Conservation (phyloP, 2,113 vertebrate genomes). For the Phyllostomus hastatus region DNA sequence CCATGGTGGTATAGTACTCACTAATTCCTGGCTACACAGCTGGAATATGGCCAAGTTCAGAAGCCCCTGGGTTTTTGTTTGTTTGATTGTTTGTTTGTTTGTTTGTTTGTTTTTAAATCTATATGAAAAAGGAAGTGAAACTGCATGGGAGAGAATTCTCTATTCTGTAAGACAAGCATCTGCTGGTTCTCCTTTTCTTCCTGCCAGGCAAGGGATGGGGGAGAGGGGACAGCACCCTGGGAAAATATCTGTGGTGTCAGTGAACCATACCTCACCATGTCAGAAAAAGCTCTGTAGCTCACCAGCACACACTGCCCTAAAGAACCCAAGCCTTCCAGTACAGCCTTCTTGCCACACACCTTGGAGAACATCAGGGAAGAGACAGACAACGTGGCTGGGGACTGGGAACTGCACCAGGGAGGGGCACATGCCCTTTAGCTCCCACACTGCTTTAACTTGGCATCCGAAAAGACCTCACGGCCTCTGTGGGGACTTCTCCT, state of each 20-base stretch:
- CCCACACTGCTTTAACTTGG: background rate
- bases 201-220: no score
- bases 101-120: background rate
- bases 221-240: background rate
- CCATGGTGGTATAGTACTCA: accelerated
- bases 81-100: background rate
- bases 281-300: background rate
- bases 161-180: background rate
- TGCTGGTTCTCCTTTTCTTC: background rate
- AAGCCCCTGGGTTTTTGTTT: background rate
- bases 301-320: background rate
- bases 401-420: background rate
- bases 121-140: slow-evolving; percentile 47
- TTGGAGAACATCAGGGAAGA: background rate
- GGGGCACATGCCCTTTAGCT: no score
- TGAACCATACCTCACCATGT: background rate
- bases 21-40: background rate
- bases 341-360: background rate
- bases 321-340: background rate
- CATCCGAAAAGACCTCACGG: background rate
- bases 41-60: background rate
- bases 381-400: accelerated
- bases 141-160: background rate
- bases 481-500: background rate
- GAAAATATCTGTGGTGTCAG: background rate